Base-by-base conservation (phyloP, 2,888 invertebrate species). In the Pyrrhia umbra region DNA sequence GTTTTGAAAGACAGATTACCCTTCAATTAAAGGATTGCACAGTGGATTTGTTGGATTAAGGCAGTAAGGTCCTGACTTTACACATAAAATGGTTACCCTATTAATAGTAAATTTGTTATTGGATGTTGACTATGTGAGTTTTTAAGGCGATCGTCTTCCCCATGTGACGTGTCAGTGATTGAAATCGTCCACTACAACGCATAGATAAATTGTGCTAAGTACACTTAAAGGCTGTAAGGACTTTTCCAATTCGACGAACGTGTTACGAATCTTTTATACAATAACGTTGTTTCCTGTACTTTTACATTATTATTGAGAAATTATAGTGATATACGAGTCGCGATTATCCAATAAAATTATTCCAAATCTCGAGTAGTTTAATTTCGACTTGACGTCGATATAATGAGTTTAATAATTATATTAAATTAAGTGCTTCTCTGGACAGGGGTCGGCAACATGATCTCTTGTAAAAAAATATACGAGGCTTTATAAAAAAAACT, bases 151-250 rank as follows among this genome's bases (percentile, higher is more conserved):
- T 47, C 55, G 54, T 73, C 68, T 70, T 55, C 42, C 42, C 27
- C 16, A 37, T 42, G 21, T 46, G 18, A 25, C 10, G 66, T 20
- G 45, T 34, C n/a, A 27, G 15, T 42, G 13, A 39, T 25, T 25
- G 10, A 18, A 27, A 25, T 51, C 27, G 6, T 23, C 49, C 15
- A n/a, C 6, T 52, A 59, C 52, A 55, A 61, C 45, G 50, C 40
- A 40, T 47, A 39, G n/a, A n/a, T 25, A 68, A 47, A 42, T 51
- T 58, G 67, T 78, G 58, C 65, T 75, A 68, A 77, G 57, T 75
- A 71, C 68, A 71, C 58, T 49, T 37, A 50, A 72, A 71, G 79
- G 76, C 76, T 79, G 68, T 68, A 55, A 68, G 8, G 27, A 74
- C 69, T 52, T 69, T 25, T 61, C 42, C n/a, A 65, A 63, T 59